These are phyloP conservation scores for Sarotherodon lohbergeri DNA, from an alignment of 2,113 vertebrate genomes.

Conservation along the genomic window DNA sequence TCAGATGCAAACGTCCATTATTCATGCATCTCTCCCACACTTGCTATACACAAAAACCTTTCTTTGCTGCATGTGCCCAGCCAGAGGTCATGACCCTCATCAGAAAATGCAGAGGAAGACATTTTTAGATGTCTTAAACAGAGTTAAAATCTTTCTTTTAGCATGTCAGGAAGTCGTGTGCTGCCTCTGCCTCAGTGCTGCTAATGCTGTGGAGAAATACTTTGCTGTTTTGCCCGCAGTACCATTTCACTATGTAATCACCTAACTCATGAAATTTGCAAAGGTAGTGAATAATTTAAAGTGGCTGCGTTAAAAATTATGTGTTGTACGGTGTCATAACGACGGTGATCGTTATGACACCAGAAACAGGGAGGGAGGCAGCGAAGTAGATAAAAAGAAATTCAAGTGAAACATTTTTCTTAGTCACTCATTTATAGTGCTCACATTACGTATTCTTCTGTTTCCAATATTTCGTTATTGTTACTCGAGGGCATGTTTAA, in stretches of 20 bases:
- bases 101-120: slow-evolving; percentile 33
- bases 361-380: slow-evolving; percentile 6
- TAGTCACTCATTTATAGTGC: slow-evolving; percentile 32
- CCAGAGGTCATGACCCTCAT: slow-evolving; percentile 45
- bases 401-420: slow-evolving; percentile 36
- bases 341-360: too few species aligned
- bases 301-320: slow-evolving; percentile 62
- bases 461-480: slow-evolving; percentile 46
- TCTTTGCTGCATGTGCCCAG: slow-evolving; percentile 17
- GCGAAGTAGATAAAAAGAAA: slow-evolving; percentile 48
- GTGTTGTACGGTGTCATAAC: slow-evolving; percentile 60
- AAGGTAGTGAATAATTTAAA: slow-evolving; percentile 70
- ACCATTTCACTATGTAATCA: slow-evolving; percentile 73
- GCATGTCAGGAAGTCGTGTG: neutral
- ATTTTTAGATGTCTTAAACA: slow-evolving; percentile 8
- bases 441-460: slow-evolving; percentile 27
- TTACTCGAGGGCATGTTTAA: slow-evolving; percentile 26
- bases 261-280: slow-evolving; percentile 72
- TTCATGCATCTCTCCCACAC: slow-evolving; percentile 33
- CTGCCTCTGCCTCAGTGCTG: neutral
- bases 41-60: neutral
- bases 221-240: slow-evolving; percentile 65
- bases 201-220: slow-evolving; percentile 39
- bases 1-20: slow-evolving; percentile 18
- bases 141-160: slow-evolving; percentile 20